Conservation (phyloP, 1,140 invertebrate species). For the Ostrea denselamellosa region DNA sequence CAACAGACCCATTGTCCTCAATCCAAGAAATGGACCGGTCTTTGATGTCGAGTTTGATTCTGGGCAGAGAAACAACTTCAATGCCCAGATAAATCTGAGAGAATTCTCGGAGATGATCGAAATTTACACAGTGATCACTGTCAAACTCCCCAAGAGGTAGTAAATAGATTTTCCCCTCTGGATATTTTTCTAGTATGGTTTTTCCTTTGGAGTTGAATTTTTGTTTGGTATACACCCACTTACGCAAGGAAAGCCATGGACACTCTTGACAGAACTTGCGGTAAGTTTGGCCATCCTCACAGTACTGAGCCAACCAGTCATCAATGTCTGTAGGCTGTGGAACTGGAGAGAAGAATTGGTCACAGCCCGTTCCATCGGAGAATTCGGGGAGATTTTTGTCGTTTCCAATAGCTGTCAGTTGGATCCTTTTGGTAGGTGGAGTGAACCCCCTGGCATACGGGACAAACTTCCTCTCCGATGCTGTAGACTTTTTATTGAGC, state of each 20-base stretch:
- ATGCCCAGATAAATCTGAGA: conserved; percentile 67
- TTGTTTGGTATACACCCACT: conserved; percentile 65
- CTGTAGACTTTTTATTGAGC: not conserved
- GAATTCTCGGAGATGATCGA: conserved; percentile 66
- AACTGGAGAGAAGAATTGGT: conserved; percentile 60
- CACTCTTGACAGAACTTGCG: conserved; percentile 64
- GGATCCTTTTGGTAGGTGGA: conserved; percentile 48
- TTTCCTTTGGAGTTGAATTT: conserved; percentile 62
- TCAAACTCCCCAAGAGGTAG: conserved; percentile 68
- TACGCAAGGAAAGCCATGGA: conserved; percentile 68
- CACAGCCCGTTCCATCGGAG: conserved; percentile 29
- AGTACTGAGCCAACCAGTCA: conserved; percentile 76
- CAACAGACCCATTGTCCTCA: conserved; percentile 51
- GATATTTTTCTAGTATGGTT: conserved; percentile 69
- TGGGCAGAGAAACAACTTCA: conserved; percentile 65
- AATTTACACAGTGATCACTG: conserved; percentile 53
- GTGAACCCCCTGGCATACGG: conserved; percentile 66
- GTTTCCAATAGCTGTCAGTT: conserved; percentile 58
- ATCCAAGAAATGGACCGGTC: conserved; percentile 58
- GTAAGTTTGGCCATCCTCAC: conserved; percentile 72
- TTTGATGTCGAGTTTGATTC: conserved; percentile 61
- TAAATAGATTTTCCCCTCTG: conserved; percentile 72
- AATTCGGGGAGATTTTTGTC: conserved; percentile 54
- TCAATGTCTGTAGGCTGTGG: conserved; percentile 66
- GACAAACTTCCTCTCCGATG: conserved; percentile 35